Conservation (phyloP, 2,797 vertebrate genomes). For the Etheostoma nigrum region DNA sequence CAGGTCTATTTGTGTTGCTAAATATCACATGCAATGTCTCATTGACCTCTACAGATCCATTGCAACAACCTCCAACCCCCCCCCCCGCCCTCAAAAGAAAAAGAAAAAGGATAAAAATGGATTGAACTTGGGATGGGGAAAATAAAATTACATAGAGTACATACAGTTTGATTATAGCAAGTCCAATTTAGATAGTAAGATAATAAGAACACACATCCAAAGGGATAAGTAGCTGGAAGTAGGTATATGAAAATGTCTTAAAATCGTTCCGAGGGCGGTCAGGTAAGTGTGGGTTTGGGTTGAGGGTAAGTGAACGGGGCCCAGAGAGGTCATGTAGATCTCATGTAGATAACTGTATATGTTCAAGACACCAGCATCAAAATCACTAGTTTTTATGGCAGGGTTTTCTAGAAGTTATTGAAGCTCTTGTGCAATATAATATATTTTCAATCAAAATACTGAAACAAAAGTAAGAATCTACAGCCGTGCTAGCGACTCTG, state of each 20-base stretch:
- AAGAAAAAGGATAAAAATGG: not conserved
- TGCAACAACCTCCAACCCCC: not conserved
- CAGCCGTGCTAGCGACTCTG: no score
- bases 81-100: not conserved
- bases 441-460: no score
- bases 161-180: conserved; percentile 2
- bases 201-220: not conserved
- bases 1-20: conserved; percentile 35
- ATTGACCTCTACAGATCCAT: not conserved
- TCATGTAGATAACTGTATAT: no score
- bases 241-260: not conserved
- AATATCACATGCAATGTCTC: conserved; percentile 10
- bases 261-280: not conserved
- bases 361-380: no score
- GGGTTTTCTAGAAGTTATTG: no score
- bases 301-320: not conserved
- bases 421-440: no score
- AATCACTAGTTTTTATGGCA: no score
- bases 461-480: no score
- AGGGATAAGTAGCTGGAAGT: conserved; percentile 13
- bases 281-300: not conserved
- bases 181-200: conserved; percentile 4
- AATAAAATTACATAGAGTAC: conserved; percentile 12
- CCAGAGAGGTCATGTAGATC: not conserved
- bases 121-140: not conserved